Evolutionary conservation across 2,888 invertebrate species (phyloP).

Genomic region (Melanostoma mellinum): DNA sequence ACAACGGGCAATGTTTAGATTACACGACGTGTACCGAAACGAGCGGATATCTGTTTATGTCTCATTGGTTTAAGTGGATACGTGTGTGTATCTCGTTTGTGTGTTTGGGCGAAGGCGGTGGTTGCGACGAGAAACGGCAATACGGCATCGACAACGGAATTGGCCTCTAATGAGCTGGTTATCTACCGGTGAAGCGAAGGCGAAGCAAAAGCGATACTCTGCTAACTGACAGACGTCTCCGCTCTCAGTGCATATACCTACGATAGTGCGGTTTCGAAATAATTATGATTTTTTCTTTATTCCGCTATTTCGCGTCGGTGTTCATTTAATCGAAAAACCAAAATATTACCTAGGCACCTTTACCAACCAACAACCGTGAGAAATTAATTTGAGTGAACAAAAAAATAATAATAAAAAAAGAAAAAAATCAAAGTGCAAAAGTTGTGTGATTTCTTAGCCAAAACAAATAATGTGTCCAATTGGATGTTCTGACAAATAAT

Average conservation of each 20-base stretch:
- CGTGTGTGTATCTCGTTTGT: constrained; percentile 64
- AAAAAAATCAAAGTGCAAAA: not conserved
- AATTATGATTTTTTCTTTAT: constrained; percentile 58
- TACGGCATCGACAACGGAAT: constrained; percentile 35
- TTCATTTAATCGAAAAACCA: constrained; percentile 27
- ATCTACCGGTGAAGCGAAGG: constrained; percentile 59
- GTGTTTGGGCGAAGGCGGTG: constrained; percentile 34
- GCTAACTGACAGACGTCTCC: constrained; percentile 62
- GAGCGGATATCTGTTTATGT: constrained; percentile 70
- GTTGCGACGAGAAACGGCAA: constrained; percentile 33
- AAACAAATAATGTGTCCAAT: too few species aligned
- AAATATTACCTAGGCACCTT: constrained; percentile 6
- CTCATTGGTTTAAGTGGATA: constrained; percentile 71
- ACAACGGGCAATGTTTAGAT: constrained; percentile 66
- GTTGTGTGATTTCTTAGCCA: too few species aligned
- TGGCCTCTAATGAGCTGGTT: constrained; percentile 70
- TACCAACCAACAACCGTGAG: constrained; percentile 13
- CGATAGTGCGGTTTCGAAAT: constrained; percentile 66
- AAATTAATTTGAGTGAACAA: constrained; percentile 22
- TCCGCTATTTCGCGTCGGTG: constrained; percentile 47
- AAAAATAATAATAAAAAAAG: constrained; percentile 5
- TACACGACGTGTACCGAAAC: constrained; percentile 55
- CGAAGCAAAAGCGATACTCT: constrained; percentile 50
- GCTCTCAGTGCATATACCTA: constrained; percentile 43
- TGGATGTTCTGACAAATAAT: constrained; percentile 11